phyloP scores from a whole-genome alignment of 2,797 vertebrate genomes.

The Arctocebus calabarensis region DNA sequence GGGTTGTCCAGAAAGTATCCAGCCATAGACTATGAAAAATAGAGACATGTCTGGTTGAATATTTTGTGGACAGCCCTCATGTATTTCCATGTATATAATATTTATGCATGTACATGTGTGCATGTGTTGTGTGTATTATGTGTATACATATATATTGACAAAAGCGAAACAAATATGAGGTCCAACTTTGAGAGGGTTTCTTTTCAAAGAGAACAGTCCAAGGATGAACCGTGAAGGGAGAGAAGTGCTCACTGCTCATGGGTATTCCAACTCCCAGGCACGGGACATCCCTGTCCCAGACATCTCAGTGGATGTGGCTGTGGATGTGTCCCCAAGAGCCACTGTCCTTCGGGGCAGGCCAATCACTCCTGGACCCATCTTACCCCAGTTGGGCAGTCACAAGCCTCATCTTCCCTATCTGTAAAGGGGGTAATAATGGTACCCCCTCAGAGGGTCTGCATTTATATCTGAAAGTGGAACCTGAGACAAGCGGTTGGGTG shows the following conservation, averaged over 20 bases:
- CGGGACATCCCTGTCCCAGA: fast-evolving
- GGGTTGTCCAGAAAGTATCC: no score
- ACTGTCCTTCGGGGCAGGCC: neutral
- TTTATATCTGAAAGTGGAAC: neutral
- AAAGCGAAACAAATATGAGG: constrained; percentile 49
- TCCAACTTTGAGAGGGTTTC: neutral
- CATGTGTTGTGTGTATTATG: neutral
- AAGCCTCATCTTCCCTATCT: neutral
- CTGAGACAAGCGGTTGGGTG: neutral
- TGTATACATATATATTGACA: neutral
- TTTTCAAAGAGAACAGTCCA: neutral
- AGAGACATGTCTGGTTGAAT: no score
- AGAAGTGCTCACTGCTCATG: no score
- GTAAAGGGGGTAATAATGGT: neutral
- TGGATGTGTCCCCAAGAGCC: neutral
- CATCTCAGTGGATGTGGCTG: neutral
- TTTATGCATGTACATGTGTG: neutral
- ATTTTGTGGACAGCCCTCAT: neutral
- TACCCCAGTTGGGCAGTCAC: neutral
- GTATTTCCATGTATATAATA: neutral
- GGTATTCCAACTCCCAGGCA: neutral
- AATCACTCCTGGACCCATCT: neutral
- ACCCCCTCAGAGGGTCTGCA: neutral
- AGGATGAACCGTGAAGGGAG: neutral
- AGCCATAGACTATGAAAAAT: no score